These are phyloP conservation scores for Hypsopygia costalis DNA, from an alignment of 2,888 invertebrate genomes.

Conservation along the genomic window DNA sequence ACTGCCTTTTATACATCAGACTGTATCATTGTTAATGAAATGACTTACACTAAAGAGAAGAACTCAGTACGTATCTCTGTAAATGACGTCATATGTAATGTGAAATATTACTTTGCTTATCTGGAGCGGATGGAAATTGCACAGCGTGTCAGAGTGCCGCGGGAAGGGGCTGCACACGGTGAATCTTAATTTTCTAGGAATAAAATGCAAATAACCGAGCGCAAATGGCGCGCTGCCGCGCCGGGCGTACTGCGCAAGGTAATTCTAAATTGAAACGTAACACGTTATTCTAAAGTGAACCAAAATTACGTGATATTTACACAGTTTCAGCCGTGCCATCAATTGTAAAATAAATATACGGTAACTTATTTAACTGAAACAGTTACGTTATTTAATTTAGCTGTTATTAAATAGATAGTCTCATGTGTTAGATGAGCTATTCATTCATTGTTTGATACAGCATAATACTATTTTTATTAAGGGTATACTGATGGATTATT, in stretches of 20 bases:
- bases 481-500: no score
- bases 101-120: slow-evolving; percentile 58
- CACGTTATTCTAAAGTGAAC: neutral
- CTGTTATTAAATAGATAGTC: no score
- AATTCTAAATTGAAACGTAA: slow-evolving; percentile 23
- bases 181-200: slow-evolving; percentile 57
- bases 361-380: no score
- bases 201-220: slow-evolving; percentile 49
- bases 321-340: no score
- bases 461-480: no score
- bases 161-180: slow-evolving; percentile 22
- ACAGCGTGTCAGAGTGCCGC: slow-evolving; percentile 26
- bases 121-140: slow-evolving; percentile 52
- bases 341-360: no score
- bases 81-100: slow-evolving; percentile 42
- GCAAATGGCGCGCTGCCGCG: slow-evolving; percentile 15
- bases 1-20: no score
- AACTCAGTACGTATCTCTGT: slow-evolving; percentile 28
- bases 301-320: no score
- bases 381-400: no score
- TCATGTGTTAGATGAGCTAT: no score
- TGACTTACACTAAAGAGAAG: slow-evolving; percentile 3
- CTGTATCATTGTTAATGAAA: slow-evolving; percentile 9
- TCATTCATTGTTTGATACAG: no score
- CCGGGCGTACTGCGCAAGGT: slow-evolving; percentile 1